Percentiles rank a stretch among this genome's conserved stretches.
phyloP scores from a whole-genome alignment of 2,113 vertebrate genomes.

The Malurus alboscapulatus region DNA sequence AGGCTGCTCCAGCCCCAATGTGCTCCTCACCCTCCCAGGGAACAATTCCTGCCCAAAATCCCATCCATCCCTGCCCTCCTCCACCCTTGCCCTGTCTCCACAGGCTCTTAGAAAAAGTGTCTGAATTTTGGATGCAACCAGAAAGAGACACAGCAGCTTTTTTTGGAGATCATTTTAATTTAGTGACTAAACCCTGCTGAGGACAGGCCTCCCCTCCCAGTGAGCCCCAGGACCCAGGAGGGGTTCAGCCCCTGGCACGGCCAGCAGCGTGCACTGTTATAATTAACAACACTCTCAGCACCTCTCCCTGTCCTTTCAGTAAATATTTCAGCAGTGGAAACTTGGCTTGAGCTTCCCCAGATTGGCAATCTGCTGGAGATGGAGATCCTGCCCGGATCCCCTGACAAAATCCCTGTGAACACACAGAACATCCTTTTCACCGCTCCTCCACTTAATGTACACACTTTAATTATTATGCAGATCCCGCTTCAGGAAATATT shows the following conservation, averaged over 20 bases:
- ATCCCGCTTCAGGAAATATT: slow-evolving; percentile 67
- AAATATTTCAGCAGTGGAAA: slow-evolving; percentile 26
- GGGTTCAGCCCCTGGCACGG: background rate
- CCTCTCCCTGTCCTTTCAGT: background rate
- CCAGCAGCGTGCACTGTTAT: background rate
- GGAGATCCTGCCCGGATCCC: background rate
- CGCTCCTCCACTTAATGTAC: slow-evolving; percentile 17
- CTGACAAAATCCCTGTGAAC: slow-evolving; percentile 24
- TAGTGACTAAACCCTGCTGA: background rate
- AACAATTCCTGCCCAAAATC: background rate
- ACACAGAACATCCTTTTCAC: background rate
- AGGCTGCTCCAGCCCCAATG: background rate
- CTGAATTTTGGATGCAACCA: background rate
- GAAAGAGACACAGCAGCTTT: background rate
- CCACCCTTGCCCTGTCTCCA: background rate
- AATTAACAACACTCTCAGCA: background rate
- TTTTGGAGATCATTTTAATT: background rate
- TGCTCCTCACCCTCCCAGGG: accelerated
- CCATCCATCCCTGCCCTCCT: background rate
- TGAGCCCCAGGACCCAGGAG: accelerated
- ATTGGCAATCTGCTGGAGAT: slow-evolving; percentile 10
- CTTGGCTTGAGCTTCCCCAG: background rate
- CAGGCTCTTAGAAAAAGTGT: accelerated
- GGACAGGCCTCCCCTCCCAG: background rate
- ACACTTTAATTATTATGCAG: slow-evolving; percentile 58